These are phyloP conservation scores for Epinephelus lanceolatus DNA, from an alignment of 2,113 vertebrate species.

Conservation along the genomic window DNA sequence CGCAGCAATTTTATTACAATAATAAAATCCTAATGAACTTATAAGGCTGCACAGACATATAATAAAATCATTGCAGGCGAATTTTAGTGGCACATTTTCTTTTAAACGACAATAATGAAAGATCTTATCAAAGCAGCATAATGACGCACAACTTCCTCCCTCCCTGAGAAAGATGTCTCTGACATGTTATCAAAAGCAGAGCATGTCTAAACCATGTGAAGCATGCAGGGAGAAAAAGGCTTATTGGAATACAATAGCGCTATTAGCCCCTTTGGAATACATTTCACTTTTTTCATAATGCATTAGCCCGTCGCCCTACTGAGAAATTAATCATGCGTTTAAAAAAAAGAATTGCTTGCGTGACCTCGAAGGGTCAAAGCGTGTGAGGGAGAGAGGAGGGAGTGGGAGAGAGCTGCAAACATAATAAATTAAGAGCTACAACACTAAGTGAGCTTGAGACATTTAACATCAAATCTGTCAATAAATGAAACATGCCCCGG, in stretches of 20 bases:
- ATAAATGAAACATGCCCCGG: conserved; percentile 82
- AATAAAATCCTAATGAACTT: background rate
- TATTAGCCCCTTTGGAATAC: conserved; percentile 75
- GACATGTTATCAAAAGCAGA: conserved; percentile 57
- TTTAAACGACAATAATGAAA: background rate
- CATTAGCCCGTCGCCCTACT: conserved; percentile 77
- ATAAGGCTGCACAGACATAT: no score
- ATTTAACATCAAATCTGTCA: conserved; percentile 85
- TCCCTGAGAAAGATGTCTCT: conserved; percentile 23
- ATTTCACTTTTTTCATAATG: conserved; percentile 79
- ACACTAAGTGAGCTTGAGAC: conserved; percentile 81
- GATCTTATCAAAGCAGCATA: background rate
- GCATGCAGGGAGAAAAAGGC: conserved; percentile 27
- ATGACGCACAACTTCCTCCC: background rate
- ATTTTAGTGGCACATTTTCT: no score
- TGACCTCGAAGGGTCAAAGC: conserved; percentile 82
- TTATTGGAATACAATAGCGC: conserved; percentile 72
- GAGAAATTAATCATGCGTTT: conserved; percentile 87
- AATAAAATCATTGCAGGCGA: background rate
- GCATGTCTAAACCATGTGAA: conserved; percentile 58
- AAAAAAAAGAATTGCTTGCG: conserved; percentile 82
- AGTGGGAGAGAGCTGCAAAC: conserved; percentile 39
- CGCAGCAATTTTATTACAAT: background rate
- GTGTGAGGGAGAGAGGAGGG: conserved; percentile 16
- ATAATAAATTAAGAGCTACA: conserved; percentile 83